A percentile compares a stretch with the other conserved stretches of the same genome.
Conservation (phyloP, 2,888 invertebrate genomes). For the Volucella inflata region DNA sequence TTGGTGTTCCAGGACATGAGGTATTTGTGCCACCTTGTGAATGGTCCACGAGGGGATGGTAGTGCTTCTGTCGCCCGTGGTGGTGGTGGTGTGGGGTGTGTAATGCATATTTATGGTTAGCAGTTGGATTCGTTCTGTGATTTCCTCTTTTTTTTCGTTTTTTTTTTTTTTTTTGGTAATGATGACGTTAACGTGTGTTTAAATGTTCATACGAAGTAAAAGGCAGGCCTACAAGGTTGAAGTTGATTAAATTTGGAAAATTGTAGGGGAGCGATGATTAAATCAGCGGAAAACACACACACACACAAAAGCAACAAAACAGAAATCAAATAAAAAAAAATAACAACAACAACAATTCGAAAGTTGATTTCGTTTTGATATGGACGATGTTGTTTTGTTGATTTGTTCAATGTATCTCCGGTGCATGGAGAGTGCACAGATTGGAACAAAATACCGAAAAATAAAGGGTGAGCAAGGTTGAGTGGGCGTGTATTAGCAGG, state of each 20-base stretch:
- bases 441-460: slow-evolving; percentile 41
- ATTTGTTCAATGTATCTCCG: slow-evolving; percentile 2
- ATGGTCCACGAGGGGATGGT: no score
- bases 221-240: slow-evolving; percentile 43
- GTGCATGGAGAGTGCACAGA: slow-evolving; percentile 40
- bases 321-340: slow-evolving; percentile 34
- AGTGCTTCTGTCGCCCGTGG: not conserved
- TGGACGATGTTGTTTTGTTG: slow-evolving; percentile 32
- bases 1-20: slow-evolving; percentile 56
- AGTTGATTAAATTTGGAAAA: slow-evolving; percentile 72
- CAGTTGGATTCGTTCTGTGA: slow-evolving; percentile 45
- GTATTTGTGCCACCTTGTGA: slow-evolving; percentile 53
- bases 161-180: slow-evolving; percentile 33
- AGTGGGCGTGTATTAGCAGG: slow-evolving; percentile 60
- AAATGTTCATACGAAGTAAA: slow-evolving; percentile 27
- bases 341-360: slow-evolving; percentile 26
- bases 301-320: slow-evolving; percentile 56
- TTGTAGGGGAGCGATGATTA: slow-evolving; percentile 74
- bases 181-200: slow-evolving; percentile 72
- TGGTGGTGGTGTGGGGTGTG: slow-evolving; percentile 24
- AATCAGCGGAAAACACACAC: slow-evolving; percentile 70
- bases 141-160: slow-evolving; percentile 15
- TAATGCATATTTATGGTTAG: slow-evolving; percentile 74
- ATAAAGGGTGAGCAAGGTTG: slow-evolving; percentile 47
- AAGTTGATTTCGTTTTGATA: slow-evolving; percentile 53